Conservation (phyloP, 2,797 vertebrate genomes). For the Esox lucius region DNA sequence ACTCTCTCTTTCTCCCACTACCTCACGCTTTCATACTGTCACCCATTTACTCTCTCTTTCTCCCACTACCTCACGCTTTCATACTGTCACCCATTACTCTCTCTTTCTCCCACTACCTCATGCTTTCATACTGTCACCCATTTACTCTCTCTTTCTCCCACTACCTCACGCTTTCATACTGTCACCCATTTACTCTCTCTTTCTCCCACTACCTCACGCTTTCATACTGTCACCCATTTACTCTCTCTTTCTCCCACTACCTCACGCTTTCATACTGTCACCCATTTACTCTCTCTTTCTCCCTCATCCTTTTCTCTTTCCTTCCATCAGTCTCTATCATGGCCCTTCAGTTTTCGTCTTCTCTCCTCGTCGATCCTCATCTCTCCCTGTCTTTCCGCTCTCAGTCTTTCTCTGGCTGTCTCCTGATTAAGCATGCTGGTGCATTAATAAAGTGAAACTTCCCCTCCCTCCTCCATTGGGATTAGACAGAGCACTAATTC, state of each 20-base stretch:
- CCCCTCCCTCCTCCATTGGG: slow-evolving; percentile 65
- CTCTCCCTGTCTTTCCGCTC: slow-evolving; percentile 28
- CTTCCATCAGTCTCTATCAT: background rate
- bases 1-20: background rate
- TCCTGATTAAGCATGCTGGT: slow-evolving; percentile 64
- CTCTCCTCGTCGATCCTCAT: slow-evolving; percentile 9
- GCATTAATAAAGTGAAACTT: slow-evolving; percentile 71
- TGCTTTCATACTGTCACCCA: background rate
- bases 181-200: background rate
- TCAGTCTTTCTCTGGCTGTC: slow-evolving; percentile 22
- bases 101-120: background rate
- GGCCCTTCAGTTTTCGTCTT: background rate
- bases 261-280: too few relatives aligned
- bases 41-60: slow-evolving; percentile 21
- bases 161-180: too few relatives aligned
- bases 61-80: background rate
- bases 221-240: slow-evolving; percentile 18
- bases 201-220: background rate
- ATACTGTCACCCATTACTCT: background rate
- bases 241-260: background rate
- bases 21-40: too few relatives aligned
- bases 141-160: slow-evolving; percentile 12
- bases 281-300: slow-evolving; percentile 5
- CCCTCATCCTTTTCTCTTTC: background rate
- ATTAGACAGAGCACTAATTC: slow-evolving; percentile 78